Percentiles rank a stretch among this genome's conserved stretches.
These are phyloP conservation scores for Scaeva pyrastri DNA, from an alignment of 2,888 invertebrate genomes.

Conservation along the genomic window DNA sequence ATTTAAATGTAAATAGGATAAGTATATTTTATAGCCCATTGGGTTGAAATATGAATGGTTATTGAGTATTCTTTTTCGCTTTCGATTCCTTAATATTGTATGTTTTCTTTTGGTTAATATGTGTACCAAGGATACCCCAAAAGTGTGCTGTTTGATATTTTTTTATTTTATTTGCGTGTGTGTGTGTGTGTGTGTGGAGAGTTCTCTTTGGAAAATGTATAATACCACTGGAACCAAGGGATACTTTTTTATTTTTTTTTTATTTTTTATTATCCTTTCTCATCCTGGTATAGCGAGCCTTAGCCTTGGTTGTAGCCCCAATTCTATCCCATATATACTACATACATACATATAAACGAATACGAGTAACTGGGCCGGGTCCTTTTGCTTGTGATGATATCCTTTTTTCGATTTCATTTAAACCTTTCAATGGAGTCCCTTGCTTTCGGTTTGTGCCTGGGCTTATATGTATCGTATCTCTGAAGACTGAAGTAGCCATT, in stretches of 20 bases:
- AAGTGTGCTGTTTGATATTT: slow-evolving; percentile 67
- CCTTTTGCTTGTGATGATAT: slow-evolving; percentile 66
- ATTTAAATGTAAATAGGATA: slow-evolving; percentile 78
- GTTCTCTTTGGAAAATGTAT: slow-evolving; percentile 52
- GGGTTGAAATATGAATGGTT: slow-evolving; percentile 78
- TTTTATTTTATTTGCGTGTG: neutral
- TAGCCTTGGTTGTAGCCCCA: slow-evolving; percentile 2
- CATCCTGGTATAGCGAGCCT: slow-evolving; percentile 73
- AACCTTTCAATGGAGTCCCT: slow-evolving; percentile 73
- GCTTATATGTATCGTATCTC: slow-evolving; percentile 60
- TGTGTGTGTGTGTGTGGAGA: slow-evolving; percentile 21
- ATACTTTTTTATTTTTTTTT: slow-evolving; percentile 74
- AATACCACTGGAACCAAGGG: slow-evolving; percentile 74
- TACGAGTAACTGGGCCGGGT: slow-evolving; percentile 6
- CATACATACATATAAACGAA: neutral
- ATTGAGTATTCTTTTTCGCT: slow-evolving; percentile 76
- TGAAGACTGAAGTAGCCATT: slow-evolving; percentile 71
- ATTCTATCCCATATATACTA: neutral
- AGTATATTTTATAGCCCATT: slow-evolving; percentile 79
- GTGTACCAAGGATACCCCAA: slow-evolving; percentile 72
- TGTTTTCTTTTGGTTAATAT: slow-evolving; percentile 74
- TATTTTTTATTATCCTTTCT: slow-evolving; percentile 68
- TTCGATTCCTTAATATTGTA: slow-evolving; percentile 76
- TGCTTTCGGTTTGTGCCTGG: slow-evolving; percentile 24
- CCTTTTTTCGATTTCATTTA: slow-evolving; percentile 76